phyloP scores from a whole-genome alignment of 2,888 invertebrate species.

The Rhagium mordax region DNA sequence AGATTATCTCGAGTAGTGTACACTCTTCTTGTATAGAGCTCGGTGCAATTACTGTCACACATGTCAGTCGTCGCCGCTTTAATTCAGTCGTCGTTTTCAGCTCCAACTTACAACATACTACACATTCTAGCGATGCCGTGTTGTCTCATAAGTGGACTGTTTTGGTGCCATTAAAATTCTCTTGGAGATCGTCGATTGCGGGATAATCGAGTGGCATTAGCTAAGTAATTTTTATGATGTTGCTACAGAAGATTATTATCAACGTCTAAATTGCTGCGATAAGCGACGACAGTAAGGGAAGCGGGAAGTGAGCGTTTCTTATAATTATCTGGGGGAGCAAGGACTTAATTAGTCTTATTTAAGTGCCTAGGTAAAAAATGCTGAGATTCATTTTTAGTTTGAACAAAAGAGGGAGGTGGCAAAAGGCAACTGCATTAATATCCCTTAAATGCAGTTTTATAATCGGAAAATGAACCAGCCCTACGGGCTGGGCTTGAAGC shows the following conservation, averaged over 20 bases:
- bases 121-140: conserved; percentile 11
- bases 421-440: no score
- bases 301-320: no score
- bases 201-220: conserved; percentile 6
- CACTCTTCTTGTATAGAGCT: conserved; percentile 28
- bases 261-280: background rate
- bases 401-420: no score
- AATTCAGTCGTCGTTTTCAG: conserved; percentile 38
- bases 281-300: background rate
- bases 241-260: background rate
- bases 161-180: conserved; percentile 11
- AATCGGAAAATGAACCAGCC: no score
- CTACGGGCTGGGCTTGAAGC: no score
- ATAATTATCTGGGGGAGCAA: no score
- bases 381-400: no score
- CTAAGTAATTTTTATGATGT: background rate
- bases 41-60: conserved; percentile 43
- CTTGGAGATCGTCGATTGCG: background rate
- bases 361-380: no score
- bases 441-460: no score
- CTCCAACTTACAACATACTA: conserved; percentile 11
- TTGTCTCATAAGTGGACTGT: conserved; percentile 10
- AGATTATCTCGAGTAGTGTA: conserved; percentile 25
- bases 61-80: conserved; percentile 37
- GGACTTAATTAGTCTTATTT: no score